These are phyloP conservation scores for Callyntrura sp. DNA, from an alignment of 2,888 invertebrate genomes.

Conservation along the genomic window DNA sequence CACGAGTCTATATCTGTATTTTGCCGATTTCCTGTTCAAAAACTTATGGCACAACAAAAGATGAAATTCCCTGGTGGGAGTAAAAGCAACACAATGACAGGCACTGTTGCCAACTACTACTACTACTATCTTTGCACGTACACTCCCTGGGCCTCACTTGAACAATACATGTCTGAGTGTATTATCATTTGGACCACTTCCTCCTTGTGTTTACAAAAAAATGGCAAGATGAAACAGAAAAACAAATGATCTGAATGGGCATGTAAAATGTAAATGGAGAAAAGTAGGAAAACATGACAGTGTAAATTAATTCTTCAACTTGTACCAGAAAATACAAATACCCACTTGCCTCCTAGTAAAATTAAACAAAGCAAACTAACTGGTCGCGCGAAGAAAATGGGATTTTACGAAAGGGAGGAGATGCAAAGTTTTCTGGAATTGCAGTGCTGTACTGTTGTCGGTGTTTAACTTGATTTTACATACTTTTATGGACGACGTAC, in stretches of 20 bases:
- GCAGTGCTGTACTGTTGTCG: too few relatives aligned
- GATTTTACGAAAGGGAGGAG: slow-evolving; percentile 11
- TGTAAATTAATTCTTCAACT: slow-evolving; percentile 58
- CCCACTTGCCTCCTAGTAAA: slow-evolving; percentile 41
- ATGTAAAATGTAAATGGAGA: slow-evolving; percentile 64
- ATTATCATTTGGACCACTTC: background rate
- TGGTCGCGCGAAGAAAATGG: slow-evolving; percentile 9
- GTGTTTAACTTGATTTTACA: slow-evolving; percentile 4
- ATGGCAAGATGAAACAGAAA: background rate
- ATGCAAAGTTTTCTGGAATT: slow-evolving; percentile 14
- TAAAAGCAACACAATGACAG: slow-evolving; percentile 37
- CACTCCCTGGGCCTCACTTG: background rate
- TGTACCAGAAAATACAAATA: slow-evolving; percentile 53
- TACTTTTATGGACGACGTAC: background rate
- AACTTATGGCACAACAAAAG: slow-evolving; percentile 30
- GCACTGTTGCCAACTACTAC: slow-evolving; percentile 17
- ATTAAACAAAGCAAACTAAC: slow-evolving; percentile 55
- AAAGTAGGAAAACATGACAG: slow-evolving; percentile 56
- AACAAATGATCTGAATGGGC: slow-evolving; percentile 40
- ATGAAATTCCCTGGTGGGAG: slow-evolving; percentile 20
- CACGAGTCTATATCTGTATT: slow-evolving; percentile 24
- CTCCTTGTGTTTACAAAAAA: background rate
- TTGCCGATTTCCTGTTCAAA: slow-evolving; percentile 29
- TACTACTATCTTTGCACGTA: slow-evolving; percentile 10
- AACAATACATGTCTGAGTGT: background rate